Evolutionary conservation across 2,888 invertebrate species (phyloP).

Genomic region (Pyrgus malvae): DNA sequence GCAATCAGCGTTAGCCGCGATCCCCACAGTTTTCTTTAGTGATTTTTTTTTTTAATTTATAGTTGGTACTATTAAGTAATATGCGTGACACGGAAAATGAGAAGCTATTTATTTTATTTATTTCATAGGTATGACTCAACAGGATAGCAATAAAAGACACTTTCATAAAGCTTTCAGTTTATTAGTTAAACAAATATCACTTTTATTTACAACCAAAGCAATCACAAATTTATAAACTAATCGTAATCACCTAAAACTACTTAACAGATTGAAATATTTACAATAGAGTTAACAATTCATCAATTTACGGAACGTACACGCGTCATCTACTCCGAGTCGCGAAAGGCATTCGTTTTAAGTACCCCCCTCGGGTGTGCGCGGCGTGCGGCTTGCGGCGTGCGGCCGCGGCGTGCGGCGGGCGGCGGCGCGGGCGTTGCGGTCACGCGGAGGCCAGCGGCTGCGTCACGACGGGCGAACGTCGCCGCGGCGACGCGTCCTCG

Average conservation of each 20-base stretch:
- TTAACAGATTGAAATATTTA: constrained; percentile 80
- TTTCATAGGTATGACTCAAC: too few species aligned
- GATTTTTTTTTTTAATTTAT: too few species aligned
- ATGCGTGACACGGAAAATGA: too few species aligned
- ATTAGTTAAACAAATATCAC: constrained; percentile 82
- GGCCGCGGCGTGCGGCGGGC: constrained; percentile 57
- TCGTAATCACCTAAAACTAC: constrained; percentile 79
- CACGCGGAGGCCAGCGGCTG: constrained; percentile 70
- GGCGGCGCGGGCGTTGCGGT: constrained; percentile 70
- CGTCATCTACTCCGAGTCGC: constrained; percentile 40
- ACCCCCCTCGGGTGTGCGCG: constrained; percentile 28
- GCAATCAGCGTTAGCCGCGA: too few species aligned
- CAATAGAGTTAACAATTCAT: constrained; percentile 76
- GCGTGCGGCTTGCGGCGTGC: constrained; percentile 38
- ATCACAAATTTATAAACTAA: constrained; percentile 79
- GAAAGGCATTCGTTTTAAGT: constrained; percentile 38
- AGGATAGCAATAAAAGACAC: constrained; percentile 35
- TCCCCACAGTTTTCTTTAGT: too few species aligned
- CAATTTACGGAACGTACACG: constrained; percentile 48
- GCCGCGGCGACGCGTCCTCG: constrained; percentile 81
- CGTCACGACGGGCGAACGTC: constrained; percentile 79
- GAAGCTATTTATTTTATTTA: too few species aligned
- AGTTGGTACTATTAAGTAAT: too few species aligned
- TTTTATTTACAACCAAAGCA: constrained; percentile 81
- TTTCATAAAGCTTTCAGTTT: constrained; percentile 72